Evolutionary conservation across 1,140 invertebrate species (phyloP).

Genomic region (Pogonognathellus flavescens): DNA sequence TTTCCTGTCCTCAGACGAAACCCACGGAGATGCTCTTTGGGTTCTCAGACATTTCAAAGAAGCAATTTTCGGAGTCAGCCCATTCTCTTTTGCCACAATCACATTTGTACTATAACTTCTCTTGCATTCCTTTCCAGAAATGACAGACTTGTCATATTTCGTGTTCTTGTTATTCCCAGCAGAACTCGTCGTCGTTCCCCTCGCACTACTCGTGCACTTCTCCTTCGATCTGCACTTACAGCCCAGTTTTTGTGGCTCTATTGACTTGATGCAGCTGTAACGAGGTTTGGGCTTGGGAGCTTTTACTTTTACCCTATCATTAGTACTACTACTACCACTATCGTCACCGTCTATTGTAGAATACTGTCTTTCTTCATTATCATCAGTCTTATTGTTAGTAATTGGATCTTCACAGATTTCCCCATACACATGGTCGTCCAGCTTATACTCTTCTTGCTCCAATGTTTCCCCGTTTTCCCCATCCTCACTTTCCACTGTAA

Average conservation of each 20-base stretch:
- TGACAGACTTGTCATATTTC: constrained; percentile 10
- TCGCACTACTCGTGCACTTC: constrained; percentile 29
- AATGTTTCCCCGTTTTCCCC: constrained; percentile 4
- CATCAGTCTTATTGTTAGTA: constrained; percentile 45
- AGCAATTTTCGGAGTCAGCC: constrained; percentile 65
- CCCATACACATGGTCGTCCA: constrained; percentile 63
- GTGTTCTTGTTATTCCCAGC: constrained; percentile 9
- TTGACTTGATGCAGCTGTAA: constrained; percentile 56
- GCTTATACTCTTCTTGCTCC: constrained; percentile 62
- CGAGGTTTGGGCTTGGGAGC: constrained; percentile 50
- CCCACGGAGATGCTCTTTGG: constrained; percentile 29
- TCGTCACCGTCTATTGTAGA: constrained; percentile 55
- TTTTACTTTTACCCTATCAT: constrained; percentile 46
- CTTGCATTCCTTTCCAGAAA: constrained; percentile 55
- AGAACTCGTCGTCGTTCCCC: neutral
- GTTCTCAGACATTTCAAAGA: constrained; percentile 63
- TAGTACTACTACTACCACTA: constrained; percentile 47
- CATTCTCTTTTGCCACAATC: constrained; percentile 57
- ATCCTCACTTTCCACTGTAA: neutral
- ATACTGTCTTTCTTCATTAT: constrained; percentile 57
- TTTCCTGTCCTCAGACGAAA: constrained; percentile 28
- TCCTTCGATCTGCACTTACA: constrained; percentile 56
- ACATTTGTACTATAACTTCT: constrained; percentile 58
- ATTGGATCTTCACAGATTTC: constrained; percentile 61
- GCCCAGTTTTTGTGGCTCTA: constrained; percentile 52